These are phyloP conservation scores for Buathra laborator DNA, from an alignment of 2,888 invertebrate genomes.

Conservation along the genomic window DNA sequence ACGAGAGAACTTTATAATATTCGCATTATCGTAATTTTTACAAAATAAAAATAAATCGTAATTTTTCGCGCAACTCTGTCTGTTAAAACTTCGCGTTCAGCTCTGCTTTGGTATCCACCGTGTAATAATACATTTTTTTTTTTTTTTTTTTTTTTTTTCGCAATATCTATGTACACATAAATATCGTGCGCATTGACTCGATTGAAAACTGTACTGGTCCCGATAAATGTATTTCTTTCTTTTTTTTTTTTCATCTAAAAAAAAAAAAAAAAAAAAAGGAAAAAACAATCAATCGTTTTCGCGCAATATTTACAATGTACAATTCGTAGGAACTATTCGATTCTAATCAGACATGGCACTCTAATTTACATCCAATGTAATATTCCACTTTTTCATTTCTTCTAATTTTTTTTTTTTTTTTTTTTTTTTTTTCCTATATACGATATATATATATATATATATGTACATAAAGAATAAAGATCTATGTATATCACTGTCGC, in stretches of 20 bases:
- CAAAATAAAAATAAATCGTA: neutral
- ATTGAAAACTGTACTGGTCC: conserved; percentile 62
- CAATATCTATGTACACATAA: conserved; percentile 54
- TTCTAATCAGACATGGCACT: conserved; percentile 68
- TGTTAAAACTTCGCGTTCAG: conserved; percentile 8
- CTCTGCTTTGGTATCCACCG: conserved; percentile 62
- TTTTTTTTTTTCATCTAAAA: neutral
- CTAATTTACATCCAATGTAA: conserved; percentile 59
- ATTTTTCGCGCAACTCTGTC: neutral
- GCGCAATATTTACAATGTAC: conserved; percentile 49
- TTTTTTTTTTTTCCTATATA: conserved; percentile 35
- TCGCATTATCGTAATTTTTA: neutral
- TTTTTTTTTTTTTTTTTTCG: conserved; percentile 61
- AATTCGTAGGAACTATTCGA: conserved; percentile 54
- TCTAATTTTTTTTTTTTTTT: neutral
- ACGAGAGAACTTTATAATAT: neutral
- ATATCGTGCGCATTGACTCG: conserved; percentile 42
- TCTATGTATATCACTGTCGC: conserved; percentile 22
- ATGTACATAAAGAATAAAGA: conserved; percentile 44
- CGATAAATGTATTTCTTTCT: conserved; percentile 11
- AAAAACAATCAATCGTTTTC: conserved; percentile 16
- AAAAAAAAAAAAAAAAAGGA: neutral
- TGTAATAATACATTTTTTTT: conserved; percentile 52
- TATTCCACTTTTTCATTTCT: neutral
- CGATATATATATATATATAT: conserved; percentile 32